A percentile compares a stretch with the other conserved stretches of the same genome.
These are phyloP conservation scores for Belgica antarctica DNA, from an alignment of 2,888 invertebrate species.

Conservation along the genomic window DNA sequence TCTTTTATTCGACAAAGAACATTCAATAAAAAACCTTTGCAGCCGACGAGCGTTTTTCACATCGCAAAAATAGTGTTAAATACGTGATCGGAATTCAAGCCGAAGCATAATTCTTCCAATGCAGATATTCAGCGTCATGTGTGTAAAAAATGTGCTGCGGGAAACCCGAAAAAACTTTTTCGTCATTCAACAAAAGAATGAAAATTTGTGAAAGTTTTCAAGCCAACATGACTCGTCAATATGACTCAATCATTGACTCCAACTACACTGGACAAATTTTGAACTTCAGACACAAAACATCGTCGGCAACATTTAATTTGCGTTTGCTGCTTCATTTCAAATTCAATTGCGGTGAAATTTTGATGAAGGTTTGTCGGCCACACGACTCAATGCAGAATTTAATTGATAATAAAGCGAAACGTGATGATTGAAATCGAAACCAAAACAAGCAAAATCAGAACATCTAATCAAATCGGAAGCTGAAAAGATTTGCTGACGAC, in stretches of 20 bases:
- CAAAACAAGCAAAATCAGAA: not conserved
- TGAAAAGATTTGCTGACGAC: not conserved
- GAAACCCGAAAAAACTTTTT: too few relatives aligned
- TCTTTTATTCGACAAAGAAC: not conserved
- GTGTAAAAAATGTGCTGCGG: conserved; percentile 4
- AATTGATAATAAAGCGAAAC: conserved; percentile 1
- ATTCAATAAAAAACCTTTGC: conserved; percentile 20
- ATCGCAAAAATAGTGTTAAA: conserved; percentile 39
- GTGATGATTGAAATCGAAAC: conserved; percentile 16
- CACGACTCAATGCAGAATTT: not conserved
- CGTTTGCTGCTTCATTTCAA: not conserved
- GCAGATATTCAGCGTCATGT: conserved; percentile 31
- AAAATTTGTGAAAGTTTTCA: not conserved
- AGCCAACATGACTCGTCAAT: not conserved
- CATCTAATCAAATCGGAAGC: not conserved
- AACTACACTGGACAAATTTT: not conserved
- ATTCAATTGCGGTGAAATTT: not conserved
- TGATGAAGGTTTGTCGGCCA: not conserved
- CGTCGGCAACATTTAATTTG: not conserved
- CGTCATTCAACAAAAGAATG: not conserved
- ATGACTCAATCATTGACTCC: not conserved
- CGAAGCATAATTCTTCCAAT: conserved; percentile 29
- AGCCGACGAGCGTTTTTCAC: not conserved
- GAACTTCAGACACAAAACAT: not conserved
- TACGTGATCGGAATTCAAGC: conserved; percentile 32